Evolutionary conservation across 2,888 invertebrate species (phyloP), one percentile per base, ranked within the genome.

Genomic region (Torymus tubicola): DNA sequence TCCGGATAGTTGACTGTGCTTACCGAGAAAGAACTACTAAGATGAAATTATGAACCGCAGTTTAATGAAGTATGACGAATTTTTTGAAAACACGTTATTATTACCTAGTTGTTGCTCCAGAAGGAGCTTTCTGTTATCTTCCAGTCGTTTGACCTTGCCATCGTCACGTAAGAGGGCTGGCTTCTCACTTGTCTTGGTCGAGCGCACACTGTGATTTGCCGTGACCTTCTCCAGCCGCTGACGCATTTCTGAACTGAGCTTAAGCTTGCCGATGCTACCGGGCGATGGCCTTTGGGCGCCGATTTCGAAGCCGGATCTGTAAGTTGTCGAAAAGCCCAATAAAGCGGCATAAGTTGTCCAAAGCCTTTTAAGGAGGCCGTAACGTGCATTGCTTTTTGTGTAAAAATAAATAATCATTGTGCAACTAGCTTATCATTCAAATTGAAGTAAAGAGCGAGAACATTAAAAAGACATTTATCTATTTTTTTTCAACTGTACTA

Each of bases 191-290:
- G 95, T 95, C 8, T 95, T 93, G 13, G 96, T 95, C 0, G 94
- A 95, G 24, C 97, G 92, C 0, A 97, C 95, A 2, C 96, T 97
- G 89, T 97, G 97, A 85, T 96, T 96, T 0, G 97, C 96, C 0
- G 97, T 97, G 0, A 97, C 97, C 89, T 96, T 94, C 89, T 98
- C 98, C 81, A 98, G 90, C 83, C 97, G 93, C 87, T 96, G 96
- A 14, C 97, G 93, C 97, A 98, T 98, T 91, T 98, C 97, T 0
- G 96, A 96, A 87, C 97, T 97, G 11, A 98, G 93, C 86, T 97
- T 96, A 0, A 98, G 91, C 89, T 98, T 98, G 0, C 98, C 97
- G 4, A 98, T 96, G 88, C 96, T 97, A 2, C 97, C 97, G 0
- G 96, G 96, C 0, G 95, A 94, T 0, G 96, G 96, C 60, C 96